Percentiles rank a stretch among this genome's conserved stretches.
Conservation (phyloP, 2,113 vertebrate genomes). For the Phrynosoma blainvillii region DNA sequence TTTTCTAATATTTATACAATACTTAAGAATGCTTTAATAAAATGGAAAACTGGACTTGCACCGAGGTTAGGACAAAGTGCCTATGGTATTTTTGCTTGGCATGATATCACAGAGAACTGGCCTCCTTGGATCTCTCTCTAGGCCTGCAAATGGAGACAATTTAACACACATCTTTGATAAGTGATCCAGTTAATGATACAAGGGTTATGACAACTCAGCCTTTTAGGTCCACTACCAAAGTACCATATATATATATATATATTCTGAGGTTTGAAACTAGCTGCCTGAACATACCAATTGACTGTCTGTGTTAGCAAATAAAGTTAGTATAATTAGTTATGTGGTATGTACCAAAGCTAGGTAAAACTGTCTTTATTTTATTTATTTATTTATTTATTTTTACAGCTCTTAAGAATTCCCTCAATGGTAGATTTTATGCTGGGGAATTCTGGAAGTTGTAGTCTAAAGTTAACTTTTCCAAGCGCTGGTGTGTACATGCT, state of each 20-base stretch:
- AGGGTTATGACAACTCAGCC: neutral
- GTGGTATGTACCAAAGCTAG: no score
- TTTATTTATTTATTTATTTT: no score
- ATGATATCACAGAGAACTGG: neutral
- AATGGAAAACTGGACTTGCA: neutral
- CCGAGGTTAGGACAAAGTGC: neutral
- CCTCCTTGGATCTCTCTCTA: neutral
- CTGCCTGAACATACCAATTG: neutral
- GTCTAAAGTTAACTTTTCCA: neutral
- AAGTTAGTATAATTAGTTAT: neutral
- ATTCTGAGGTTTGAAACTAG: neutral
- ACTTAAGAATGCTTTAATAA: neutral
- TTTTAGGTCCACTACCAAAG: no score
- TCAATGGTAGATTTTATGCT: no score
- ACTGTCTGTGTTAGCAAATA: neutral
- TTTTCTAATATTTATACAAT: neutral
- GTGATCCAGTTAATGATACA: neutral
- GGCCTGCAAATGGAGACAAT: neutral
- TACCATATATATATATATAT: no score
- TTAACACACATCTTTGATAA: no score
- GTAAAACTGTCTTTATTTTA: no score
- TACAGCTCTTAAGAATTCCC: no score
- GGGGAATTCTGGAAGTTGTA: neutral
- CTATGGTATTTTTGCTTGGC: neutral
- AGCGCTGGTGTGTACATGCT: neutral